phyloP scores from a whole-genome alignment of 2,888 invertebrate species.

The Euplexia lucipara region DNA sequence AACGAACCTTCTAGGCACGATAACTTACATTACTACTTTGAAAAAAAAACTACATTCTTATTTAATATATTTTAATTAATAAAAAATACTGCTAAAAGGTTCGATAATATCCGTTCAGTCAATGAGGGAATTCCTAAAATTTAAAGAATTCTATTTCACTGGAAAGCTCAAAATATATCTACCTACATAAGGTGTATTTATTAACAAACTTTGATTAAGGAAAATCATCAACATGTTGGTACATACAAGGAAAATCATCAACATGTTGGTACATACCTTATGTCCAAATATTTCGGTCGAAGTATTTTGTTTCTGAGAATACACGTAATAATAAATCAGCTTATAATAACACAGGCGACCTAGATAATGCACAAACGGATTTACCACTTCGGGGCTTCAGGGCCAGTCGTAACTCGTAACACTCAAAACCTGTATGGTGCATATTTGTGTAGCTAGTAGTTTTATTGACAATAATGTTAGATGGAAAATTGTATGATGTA shows the following conservation, averaged over 20 bases:
- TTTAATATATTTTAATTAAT: too few relatives aligned
- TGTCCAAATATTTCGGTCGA: background rate
- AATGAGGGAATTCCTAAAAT: too few relatives aligned
- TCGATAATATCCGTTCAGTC: too few relatives aligned
- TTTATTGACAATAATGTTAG: conserved; percentile 23
- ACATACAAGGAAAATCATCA: background rate
- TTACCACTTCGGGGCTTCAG: conserved; percentile 32
- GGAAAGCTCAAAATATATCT: too few relatives aligned
- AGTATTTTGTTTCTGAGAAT: background rate
- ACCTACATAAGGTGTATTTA: too few relatives aligned
- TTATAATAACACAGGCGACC: conserved; percentile 7
- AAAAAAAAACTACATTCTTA: too few relatives aligned
- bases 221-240: background rate
- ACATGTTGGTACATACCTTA: background rate
- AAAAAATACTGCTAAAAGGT: too few relatives aligned
- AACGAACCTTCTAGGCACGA: too few relatives aligned
- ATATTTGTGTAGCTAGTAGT: background rate
- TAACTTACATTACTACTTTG: too few relatives aligned
- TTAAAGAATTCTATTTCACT: too few relatives aligned
- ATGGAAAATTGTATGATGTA: background rate
- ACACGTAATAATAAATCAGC: conserved; percentile 2
- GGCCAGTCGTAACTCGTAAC: conserved; percentile 11
- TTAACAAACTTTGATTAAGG: too few relatives aligned
- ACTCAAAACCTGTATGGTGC: conserved; percentile 13
- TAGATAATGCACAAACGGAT: conserved; percentile 24